Evolutionary conservation across 2,888 invertebrate species (phyloP).

Genomic region (Perizoma affinitatum): DNA sequence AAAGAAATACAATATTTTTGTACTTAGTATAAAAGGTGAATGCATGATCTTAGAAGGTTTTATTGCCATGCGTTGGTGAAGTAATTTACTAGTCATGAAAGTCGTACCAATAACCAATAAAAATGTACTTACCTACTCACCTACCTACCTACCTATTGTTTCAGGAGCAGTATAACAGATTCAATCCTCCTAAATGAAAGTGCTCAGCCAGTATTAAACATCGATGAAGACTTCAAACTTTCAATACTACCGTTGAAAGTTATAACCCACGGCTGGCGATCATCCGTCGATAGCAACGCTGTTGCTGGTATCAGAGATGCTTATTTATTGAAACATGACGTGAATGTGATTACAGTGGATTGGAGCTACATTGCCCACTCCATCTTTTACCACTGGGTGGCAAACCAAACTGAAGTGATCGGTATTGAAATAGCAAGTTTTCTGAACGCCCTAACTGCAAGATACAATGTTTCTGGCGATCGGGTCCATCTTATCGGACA

Average conservation of each 20-base stretch:
- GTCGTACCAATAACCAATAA: no score
- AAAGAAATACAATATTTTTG: no score
- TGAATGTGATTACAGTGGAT: conserved; percentile 71
- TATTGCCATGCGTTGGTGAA: no score
- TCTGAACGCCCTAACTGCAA: conserved; percentile 44
- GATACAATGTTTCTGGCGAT: conserved; percentile 49
- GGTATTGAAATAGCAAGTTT: conserved; percentile 52
- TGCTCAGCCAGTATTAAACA: conserved; percentile 37
- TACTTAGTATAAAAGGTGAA: no score
- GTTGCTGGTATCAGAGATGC: conserved; percentile 67
- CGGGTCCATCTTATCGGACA: conserved; percentile 63
- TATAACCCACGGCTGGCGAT: conserved; percentile 81
- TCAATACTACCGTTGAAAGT: conserved; percentile 62
- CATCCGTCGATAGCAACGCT: conserved; percentile 60
- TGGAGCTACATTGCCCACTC: conserved; percentile 60
- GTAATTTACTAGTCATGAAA: no score
- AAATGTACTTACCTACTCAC: no score
- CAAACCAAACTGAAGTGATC: conserved; percentile 51
- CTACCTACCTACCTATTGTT: conserved; percentile 15
- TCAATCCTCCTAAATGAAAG: conserved; percentile 47
- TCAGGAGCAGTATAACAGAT: conserved; percentile 46
- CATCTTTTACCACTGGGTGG: conserved; percentile 57
- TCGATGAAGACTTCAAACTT: conserved; percentile 33
- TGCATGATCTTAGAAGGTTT: no score
- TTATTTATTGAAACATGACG: conserved; percentile 62